phyloP scores from a whole-genome alignment of 1,140 invertebrate genomes.

The Camponotus pennsylvanicus region DNA sequence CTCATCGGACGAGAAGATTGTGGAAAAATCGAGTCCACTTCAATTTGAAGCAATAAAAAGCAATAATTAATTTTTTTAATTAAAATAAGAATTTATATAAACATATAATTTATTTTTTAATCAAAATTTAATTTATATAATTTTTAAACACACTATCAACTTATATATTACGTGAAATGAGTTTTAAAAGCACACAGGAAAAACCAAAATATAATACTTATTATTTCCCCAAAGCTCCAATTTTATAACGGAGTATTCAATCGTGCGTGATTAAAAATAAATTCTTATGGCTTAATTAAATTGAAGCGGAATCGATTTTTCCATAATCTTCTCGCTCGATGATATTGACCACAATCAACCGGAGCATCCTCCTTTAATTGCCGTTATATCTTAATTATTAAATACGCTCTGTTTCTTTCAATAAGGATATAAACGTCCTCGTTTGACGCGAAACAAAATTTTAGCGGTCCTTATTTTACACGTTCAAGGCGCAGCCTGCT shows the following conservation, averaged over 20 bases:
- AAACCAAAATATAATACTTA: background rate
- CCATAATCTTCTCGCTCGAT: no score
- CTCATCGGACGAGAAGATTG: background rate
- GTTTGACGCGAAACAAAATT: conserved; percentile 12
- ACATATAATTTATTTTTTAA: background rate
- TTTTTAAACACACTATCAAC: background rate
- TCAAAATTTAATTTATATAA: conserved; percentile 7
- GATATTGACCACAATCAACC: background rate
- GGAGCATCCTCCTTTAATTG: conserved; percentile 24
- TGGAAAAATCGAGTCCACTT: background rate
- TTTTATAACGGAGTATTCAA: background rate
- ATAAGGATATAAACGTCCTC: background rate
- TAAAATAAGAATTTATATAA: no score
- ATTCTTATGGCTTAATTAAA: no score
- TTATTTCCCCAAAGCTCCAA: background rate
- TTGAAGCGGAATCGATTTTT: no score
- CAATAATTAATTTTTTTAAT: background rate
- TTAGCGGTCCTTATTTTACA: conserved; percentile 19
- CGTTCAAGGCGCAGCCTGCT: background rate
- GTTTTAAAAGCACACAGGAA: background rate
- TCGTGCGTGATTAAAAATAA: background rate
- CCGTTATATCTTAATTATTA: conserved; percentile 19
- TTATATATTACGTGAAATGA: background rate
- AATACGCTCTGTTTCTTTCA: background rate
- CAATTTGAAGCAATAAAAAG: background rate